Percentiles rank a stretch among this genome's conserved stretches.
These are phyloP conservation scores for Mus caroli DNA, from an alignment of 2,797 vertebrate species.

Conservation along the genomic window DNA sequence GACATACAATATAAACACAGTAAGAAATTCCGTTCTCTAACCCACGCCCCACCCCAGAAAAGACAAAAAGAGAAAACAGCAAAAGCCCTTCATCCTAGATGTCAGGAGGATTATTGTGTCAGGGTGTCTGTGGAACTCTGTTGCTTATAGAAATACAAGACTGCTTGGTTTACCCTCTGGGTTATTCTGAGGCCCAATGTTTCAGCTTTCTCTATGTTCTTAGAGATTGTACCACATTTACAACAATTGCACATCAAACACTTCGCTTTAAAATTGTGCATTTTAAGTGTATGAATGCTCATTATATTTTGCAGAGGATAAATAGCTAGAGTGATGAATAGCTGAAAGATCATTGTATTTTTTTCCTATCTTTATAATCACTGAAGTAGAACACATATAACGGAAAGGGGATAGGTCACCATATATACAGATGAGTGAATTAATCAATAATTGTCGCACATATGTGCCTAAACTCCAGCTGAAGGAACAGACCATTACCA, in stretches of 20 bases:
- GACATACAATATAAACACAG: conserved; percentile 65
- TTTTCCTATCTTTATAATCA: conserved; percentile 13
- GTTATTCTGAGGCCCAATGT: neutral
- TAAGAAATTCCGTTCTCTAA: conserved; percentile 60
- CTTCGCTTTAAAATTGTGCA: neutral
- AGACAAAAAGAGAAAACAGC: neutral
- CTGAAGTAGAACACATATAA: neutral
- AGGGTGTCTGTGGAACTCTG: neutral
- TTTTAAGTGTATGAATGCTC: neutral
- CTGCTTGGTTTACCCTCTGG: neutral
- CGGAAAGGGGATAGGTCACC: neutral
- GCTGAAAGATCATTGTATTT: neutral
- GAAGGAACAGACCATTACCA: neutral
- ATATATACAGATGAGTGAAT: neutral
- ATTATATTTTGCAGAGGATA: neutral
- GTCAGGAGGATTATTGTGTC: neutral
- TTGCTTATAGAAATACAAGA: neutral
- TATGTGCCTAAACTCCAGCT: neutral
- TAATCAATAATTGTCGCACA: neutral
- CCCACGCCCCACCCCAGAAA: neutral
- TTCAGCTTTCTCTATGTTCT: neutral
- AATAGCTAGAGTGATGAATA: neutral
- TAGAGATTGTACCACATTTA: neutral
- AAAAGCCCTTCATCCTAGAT: conserved; percentile 26
- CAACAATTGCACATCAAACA: conserved; percentile 26